A percentile compares a stretch with the other conserved stretches of the same genome.
These are phyloP conservation scores for Globia sparganii DNA, from an alignment of 2,888 invertebrate species.

Conservation along the genomic window DNA sequence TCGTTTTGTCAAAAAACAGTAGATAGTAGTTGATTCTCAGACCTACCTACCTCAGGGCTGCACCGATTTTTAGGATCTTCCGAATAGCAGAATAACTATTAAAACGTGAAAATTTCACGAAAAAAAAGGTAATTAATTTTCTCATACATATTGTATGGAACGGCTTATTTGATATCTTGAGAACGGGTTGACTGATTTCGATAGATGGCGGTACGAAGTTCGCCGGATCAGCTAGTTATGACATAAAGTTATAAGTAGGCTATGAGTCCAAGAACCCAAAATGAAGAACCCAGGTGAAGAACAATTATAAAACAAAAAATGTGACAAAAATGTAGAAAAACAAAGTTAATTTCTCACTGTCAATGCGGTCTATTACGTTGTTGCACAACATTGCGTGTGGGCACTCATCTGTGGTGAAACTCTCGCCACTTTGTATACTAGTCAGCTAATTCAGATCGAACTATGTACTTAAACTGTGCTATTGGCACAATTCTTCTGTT, in stretches of 20 bases:
- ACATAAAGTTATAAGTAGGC: conserved; percentile 1
- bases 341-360: conserved; percentile 26
- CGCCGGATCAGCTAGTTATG: too few species aligned
- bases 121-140: too few species aligned
- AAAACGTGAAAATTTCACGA: too few species aligned
- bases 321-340: conserved; percentile 1
- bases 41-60: too few species aligned
- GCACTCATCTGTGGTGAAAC: conserved; percentile 44
- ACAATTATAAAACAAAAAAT: conserved; percentile 9
- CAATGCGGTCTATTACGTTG: conserved; percentile 20
- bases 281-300: background rate
- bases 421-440: conserved; percentile 18
- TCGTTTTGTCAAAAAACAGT: too few species aligned
- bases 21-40: too few species aligned
- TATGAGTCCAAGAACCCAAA: conserved; percentile 3
- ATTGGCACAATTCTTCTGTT: conserved; percentile 30
- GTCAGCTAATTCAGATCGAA: conserved; percentile 35
- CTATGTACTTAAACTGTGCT: conserved; percentile 9
- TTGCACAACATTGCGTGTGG: conserved; percentile 41
- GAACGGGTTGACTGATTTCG: too few species aligned
- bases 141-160: too few species aligned
- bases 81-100: too few species aligned
- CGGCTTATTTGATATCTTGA: too few species aligned
- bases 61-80: too few species aligned
- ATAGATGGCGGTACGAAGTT: too few species aligned